phyloP scores from a whole-genome alignment of 92 coral and sea anemone species.

The Galaxea fascicularis region DNA sequence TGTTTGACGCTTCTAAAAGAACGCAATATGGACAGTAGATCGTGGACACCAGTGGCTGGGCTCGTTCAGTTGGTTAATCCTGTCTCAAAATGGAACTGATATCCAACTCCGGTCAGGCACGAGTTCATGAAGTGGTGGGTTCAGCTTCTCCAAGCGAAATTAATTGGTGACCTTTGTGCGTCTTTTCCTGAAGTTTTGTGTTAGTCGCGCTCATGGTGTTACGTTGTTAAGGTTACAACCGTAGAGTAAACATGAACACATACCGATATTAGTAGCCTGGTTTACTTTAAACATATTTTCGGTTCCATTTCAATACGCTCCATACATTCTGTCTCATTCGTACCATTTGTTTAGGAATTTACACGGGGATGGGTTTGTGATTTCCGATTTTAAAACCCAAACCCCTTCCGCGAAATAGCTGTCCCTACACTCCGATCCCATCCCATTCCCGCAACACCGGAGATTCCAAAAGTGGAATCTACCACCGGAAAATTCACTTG shows the following conservation, averaged over 20 bases:
- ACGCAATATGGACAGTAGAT: not conserved
- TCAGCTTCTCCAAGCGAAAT: not conserved
- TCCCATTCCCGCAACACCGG: not conserved
- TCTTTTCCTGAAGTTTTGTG: no score
- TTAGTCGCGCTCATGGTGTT: no score
- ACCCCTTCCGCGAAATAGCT: no score
- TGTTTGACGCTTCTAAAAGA: no score
- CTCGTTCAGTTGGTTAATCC: not conserved
- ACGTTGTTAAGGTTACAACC: no score
- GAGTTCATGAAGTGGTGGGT: not conserved
- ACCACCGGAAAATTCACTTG: not conserved
- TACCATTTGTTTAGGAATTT: not conserved
- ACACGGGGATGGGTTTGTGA: not conserved
- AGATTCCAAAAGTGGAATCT: not conserved
- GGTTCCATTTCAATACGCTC: conserved; percentile 37
- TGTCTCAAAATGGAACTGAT: not conserved
- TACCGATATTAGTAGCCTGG: not conserved
- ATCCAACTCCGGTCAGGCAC: not conserved
- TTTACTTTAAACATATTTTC: not conserved
- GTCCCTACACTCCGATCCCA: no score
- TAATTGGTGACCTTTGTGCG: no score
- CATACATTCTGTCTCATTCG: not conserved
- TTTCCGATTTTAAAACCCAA: not conserved
- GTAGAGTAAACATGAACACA: no score
- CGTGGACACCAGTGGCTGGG: no score